A percentile compares a stretch with the other conserved stretches of the same genome.
phyloP scores from a whole-genome alignment of 2,888 invertebrate genomes.

The Macrostomum cliftonense region DNA sequence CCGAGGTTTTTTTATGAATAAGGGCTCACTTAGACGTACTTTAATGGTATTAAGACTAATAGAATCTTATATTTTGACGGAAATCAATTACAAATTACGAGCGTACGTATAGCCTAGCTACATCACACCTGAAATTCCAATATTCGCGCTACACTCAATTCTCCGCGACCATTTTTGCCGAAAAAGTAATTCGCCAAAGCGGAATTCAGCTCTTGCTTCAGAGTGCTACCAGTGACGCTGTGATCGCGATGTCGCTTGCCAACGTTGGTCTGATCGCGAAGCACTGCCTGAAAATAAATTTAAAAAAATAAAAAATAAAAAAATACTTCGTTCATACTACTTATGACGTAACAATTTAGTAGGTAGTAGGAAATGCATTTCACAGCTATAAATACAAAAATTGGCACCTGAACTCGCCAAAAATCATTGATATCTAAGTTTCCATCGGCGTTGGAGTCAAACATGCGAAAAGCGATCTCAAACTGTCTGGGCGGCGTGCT shows the following conservation, averaged over 20 bases:
- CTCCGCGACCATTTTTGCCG: conserved; percentile 64
- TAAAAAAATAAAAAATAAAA: neutral
- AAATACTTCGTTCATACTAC: too few relatives aligned
- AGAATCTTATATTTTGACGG: too few relatives aligned
- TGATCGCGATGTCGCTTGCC: conserved; percentile 87
- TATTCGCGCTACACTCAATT: conserved; percentile 86
- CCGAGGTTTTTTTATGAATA: too few relatives aligned
- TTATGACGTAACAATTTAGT: too few relatives aligned
- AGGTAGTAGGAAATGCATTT: too few relatives aligned
- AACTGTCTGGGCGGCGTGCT: conserved; percentile 92
- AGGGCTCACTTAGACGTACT: too few relatives aligned
- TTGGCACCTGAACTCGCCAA: conserved; percentile 38
- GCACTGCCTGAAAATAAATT: neutral
- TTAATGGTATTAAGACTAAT: too few relatives aligned
- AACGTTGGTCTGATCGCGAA: conserved; percentile 39
- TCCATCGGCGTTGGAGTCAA: conserved; percentile 93
- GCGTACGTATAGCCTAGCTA: too few relatives aligned
- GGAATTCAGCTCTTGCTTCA: conserved; percentile 49
- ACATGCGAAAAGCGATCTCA: conserved; percentile 96
- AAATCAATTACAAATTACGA: too few relatives aligned
- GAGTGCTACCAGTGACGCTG: conserved; percentile 77
- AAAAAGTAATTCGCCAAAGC: conserved; percentile 85
- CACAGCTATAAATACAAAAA: neutral
- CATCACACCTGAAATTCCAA: conserved; percentile 67
- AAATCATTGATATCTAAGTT: conserved; percentile 94